A percentile compares a stretch with the other conserved stretches of the same genome.
Conservation (phyloP, 1,140 invertebrate genomes). For the Belonocnema kinseyi region DNA sequence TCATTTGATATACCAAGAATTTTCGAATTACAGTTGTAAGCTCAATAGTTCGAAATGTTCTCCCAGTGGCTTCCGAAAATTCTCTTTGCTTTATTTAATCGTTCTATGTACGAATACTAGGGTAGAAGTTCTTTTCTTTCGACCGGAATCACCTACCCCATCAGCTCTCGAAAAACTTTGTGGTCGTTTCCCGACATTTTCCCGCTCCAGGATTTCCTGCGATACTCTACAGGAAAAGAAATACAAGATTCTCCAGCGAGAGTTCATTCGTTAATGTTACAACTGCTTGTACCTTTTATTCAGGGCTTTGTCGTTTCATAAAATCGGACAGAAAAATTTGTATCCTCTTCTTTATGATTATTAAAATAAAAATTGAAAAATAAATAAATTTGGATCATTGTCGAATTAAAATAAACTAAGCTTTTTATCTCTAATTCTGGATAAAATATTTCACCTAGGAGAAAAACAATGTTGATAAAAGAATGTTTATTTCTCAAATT, state of each 20-base stretch:
- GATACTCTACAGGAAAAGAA: neutral
- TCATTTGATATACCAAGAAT: neutral
- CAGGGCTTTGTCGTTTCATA: neutral
- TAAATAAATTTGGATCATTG: no score
- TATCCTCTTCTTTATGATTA: no score
- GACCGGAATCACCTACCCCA: neutral
- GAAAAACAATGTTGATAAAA: no score
- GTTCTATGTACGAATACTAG: neutral
- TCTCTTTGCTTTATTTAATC: neutral
- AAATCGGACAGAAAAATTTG: neutral
- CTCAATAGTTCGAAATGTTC: neutral
- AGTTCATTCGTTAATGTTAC: constrained; percentile 2
- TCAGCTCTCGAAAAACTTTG: constrained; percentile 25
- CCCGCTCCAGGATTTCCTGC: constrained; percentile 9
- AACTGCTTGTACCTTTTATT: neutral
- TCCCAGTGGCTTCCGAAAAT: neutral
- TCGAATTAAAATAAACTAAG: no score
- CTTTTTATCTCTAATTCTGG: no score
- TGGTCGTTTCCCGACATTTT: constrained; percentile 9
- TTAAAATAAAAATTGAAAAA: no score
- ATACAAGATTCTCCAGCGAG: neutral
- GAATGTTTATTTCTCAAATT: no score
- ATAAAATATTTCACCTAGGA: no score
- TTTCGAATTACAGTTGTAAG: neutral
- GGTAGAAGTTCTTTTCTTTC: constrained; percentile 20